Conservation (phyloP, 2,113 vertebrate genomes). For the Podarcis raffonei region DNA sequence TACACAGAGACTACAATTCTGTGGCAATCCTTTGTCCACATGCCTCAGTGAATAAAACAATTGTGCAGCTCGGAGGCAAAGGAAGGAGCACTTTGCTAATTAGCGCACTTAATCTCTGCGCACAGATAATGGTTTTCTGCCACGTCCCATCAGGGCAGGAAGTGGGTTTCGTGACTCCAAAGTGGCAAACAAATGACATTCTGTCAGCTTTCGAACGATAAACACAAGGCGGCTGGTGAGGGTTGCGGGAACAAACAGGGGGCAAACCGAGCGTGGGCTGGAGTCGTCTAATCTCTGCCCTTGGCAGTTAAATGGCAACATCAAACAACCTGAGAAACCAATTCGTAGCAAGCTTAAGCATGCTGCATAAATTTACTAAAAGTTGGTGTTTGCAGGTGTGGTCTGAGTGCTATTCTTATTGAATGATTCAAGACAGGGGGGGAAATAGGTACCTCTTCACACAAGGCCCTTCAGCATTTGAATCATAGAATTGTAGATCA, state of each 20-base stretch:
- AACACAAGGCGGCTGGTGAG: neutral
- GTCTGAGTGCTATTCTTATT: neutral
- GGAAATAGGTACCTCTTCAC: too few species aligned
- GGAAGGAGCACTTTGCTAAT: conserved; percentile 31
- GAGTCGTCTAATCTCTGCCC: neutral
- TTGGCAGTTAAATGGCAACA: neutral
- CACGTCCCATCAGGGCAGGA: neutral
- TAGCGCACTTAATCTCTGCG: conserved; percentile 23
- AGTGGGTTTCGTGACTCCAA: neutral
- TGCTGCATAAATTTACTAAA: neutral
- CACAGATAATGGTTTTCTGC: conserved; percentile 27
- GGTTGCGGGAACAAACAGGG: neutral
- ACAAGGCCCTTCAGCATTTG: too few species aligned
- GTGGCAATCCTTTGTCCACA: neutral
- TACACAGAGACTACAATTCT: conserved; percentile 22
- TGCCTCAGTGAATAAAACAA: conserved; percentile 36
- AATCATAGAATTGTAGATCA: too few species aligned
- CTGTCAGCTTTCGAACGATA: conserved; percentile 1
- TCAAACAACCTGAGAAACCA: neutral
- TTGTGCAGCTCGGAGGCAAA: conserved; percentile 30
- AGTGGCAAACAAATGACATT: neutral
- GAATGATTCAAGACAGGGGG: too few species aligned
- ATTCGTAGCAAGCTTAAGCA: neutral
- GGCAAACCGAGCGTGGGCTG: neutral
- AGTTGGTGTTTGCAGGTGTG: neutral